These are phyloP conservation scores for Percina caprodes DNA, from an alignment of 2,113 vertebrate genomes.

Conservation along the genomic window DNA sequence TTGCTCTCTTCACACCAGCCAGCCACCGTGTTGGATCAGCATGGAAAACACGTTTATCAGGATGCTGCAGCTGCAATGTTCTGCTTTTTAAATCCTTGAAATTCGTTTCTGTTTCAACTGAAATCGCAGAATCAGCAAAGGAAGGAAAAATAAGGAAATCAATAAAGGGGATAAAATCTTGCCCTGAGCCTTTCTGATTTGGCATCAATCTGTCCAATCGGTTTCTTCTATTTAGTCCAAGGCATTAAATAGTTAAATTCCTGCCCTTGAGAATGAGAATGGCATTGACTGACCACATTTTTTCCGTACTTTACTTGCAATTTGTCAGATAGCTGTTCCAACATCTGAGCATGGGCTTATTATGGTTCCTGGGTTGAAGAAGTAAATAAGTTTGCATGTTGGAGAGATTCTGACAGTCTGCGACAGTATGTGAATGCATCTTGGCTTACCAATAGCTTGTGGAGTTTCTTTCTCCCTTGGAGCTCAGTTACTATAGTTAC, in stretches of 20 bases:
- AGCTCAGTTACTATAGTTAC: conserved; percentile 47
- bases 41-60: conserved; percentile 67
- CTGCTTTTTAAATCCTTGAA: conserved; percentile 68
- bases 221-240: conserved; percentile 58
- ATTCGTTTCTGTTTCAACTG: conserved; percentile 71
- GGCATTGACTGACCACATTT: conserved; percentile 42
- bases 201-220: conserved; percentile 76
- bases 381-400: conserved; percentile 62
- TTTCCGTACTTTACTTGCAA: conserved; percentile 29
- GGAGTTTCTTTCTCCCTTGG: conserved; percentile 18
- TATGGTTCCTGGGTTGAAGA: conserved; percentile 48
- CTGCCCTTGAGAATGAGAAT: conserved; percentile 41
- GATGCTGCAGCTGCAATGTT: conserved; percentile 64
- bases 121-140: conserved; percentile 67
- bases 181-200: conserved; percentile 72
- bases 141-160: conserved; percentile 67
- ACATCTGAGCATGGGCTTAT: conserved; percentile 35
- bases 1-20: conserved; percentile 31
- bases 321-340: conserved; percentile 50
- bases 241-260: conserved; percentile 79
- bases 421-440: conserved; percentile 24
- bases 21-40: conserved; percentile 48
- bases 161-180: conserved; percentile 77
- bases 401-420: conserved; percentile 49
- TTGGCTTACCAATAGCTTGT: conserved; percentile 41